Base-by-base conservation (phyloP, 2,888 invertebrate genomes). In the Steinernema hermaphroditum region DNA sequence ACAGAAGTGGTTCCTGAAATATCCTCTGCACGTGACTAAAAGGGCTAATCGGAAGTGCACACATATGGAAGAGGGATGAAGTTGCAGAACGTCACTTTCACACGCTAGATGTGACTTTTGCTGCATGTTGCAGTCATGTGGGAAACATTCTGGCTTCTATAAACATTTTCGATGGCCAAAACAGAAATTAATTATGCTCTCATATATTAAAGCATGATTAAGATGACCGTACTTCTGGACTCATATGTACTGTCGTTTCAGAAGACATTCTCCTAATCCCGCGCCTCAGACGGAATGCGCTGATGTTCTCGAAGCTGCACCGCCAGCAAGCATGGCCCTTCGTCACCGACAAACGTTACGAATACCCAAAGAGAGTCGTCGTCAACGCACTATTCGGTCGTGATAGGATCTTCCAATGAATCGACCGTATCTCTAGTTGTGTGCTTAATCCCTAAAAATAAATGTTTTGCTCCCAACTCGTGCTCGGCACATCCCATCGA, bases 251-350 rank as follows among this genome's bases (percentile, higher is more conserved):
- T 49, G 6, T 19, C 19, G 4, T 54, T 54, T 2, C 54, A 54
- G 54, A 24, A 22, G 2, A 9, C 16, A 27, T 27, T 8, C 6
- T 54, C 24, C 27, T 54, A 8, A 27, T 12, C 6, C 54, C 54
- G 4, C 71, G 71, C 9, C 43, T 46, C 6, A 41, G 74, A n/a
- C 72, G 75, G 12, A 75, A 75, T 50, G 74, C 69, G n/a, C 68
- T 75, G 14, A 75, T 75, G 75, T 75, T 75, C 68, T 71, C 75
- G 8, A 75, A 75, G 37, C 69, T 75, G 41, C 74, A 75, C 71
- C 62, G 75, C 8, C 41, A 76, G 8, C 54, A 54, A 24, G 68
- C 43, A 32, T 75, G 72, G 69, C 75, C 75, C 27, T 50, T 41
- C 68, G 43, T 19, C 44, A 41, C 27, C 46, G 68, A n/a, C n/a